phyloP scores from a whole-genome alignment of 2,888 invertebrate species.

The Pyrrhosoma nymphula region DNA sequence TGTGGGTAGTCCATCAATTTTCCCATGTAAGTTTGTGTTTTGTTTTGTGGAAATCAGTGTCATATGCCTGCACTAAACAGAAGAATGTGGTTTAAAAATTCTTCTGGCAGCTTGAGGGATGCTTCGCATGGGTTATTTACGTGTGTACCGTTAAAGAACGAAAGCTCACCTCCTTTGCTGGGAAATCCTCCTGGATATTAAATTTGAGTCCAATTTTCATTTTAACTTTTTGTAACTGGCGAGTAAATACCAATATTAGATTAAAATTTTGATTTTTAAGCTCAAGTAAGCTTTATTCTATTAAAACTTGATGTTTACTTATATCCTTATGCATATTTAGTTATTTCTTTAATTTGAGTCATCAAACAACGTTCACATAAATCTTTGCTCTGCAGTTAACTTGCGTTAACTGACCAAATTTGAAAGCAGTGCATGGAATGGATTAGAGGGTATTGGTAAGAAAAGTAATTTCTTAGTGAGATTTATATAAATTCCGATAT shows the following conservation, averaged over 20 bases:
- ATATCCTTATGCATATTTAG: not conserved
- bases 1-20: slow-evolving; percentile 34
- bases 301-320: not conserved
- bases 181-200: not conserved
- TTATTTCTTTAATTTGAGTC: not conserved
- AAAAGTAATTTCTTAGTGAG: not conserved
- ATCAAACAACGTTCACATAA: not conserved
- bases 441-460: not conserved
- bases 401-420: not conserved
- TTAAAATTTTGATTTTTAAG: not conserved
- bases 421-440: not conserved
- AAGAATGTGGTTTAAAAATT: slow-evolving; percentile 44
- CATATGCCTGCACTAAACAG: slow-evolving; percentile 10
- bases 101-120: not conserved
- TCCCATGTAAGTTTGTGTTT: slow-evolving; percentile 28
- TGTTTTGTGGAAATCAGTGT: slow-evolving; percentile 44
- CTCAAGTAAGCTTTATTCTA: not conserved
- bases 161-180: not conserved
- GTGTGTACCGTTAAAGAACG: not conserved
- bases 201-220: not conserved
- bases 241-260: not conserved
- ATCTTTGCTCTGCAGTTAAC: not conserved
- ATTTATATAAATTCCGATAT: not conserved
- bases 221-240: not conserved
- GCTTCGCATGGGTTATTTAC: not conserved